These are phyloP conservation scores for Cheilosia scutellata DNA, from an alignment of 2,888 invertebrate species.

Conservation along the genomic window DNA sequence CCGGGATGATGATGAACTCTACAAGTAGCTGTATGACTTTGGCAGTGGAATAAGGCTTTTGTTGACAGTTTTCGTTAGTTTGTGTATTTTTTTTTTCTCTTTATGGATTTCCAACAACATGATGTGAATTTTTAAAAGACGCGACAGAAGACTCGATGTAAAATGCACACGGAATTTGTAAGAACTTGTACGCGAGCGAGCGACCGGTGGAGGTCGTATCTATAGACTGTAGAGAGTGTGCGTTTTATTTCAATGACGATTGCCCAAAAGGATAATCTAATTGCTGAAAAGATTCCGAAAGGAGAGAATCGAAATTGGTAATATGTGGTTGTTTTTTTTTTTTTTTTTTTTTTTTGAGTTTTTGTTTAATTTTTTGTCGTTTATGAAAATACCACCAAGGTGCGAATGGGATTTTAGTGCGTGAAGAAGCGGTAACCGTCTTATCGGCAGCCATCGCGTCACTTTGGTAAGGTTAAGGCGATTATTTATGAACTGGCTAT, in stretches of 20 bases:
- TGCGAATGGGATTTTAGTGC: slow-evolving; percentile 47
- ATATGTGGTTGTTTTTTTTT: slow-evolving; percentile 52
- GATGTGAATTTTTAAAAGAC: slow-evolving; percentile 74
- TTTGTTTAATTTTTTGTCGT: slow-evolving; percentile 34
- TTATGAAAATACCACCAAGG: slow-evolving; percentile 55
- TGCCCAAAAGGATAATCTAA: slow-evolving; percentile 75
- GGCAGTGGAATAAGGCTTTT: slow-evolving; percentile 55
- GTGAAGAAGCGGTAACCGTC: slow-evolving; percentile 6
- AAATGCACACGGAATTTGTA: slow-evolving; percentile 75
- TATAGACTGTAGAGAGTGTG: slow-evolving; percentile 6
- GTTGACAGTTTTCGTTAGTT: slow-evolving; percentile 70
- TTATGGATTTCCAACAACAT: slow-evolving; percentile 59
- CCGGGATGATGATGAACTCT: slow-evolving; percentile 74
- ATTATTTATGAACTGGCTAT: slow-evolving; percentile 81
- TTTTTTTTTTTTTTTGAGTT: background rate
- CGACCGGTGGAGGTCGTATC: slow-evolving; percentile 8
- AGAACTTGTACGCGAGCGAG: too few species aligned
- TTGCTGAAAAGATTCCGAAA: slow-evolving; percentile 52
- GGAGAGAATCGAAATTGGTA: slow-evolving; percentile 21
- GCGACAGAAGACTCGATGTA: slow-evolving; percentile 47
- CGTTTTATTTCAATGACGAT: slow-evolving; percentile 51
- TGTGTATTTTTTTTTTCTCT: slow-evolving; percentile 9
- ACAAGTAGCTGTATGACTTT: slow-evolving; percentile 17
- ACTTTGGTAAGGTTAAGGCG: slow-evolving; percentile 79
- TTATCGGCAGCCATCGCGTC: slow-evolving; percentile 78